Base-by-base conservation (phyloP, 1,140 invertebrate species). In the Ceratina japonica region DNA sequence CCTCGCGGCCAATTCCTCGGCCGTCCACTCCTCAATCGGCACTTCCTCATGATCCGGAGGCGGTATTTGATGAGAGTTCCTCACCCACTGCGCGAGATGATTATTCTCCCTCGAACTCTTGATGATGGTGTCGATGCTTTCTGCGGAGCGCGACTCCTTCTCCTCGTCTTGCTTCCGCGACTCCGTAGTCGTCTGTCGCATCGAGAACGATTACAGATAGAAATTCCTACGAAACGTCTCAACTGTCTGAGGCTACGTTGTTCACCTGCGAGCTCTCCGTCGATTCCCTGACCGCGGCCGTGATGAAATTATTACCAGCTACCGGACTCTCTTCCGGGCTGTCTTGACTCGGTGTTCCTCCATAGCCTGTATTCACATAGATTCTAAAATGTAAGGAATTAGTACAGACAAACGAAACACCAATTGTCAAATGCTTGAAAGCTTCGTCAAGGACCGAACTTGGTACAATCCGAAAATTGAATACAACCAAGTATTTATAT, bases 81-180 rank as follows among this genome's bases (percentile, higher is more conserved):
- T 86, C 80, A 96, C 96, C 96, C 96, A 96, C 84, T 95, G 94
- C 58, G 95, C 95, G 61, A 96, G 89, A 87, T 96, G 95, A 85
- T 92, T 92, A 70, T 89, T 86, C 71, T 91, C 89, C 52, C 87
- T 82, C 18, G 89, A 88, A 77, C 86, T 84, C 68, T 89, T 87
- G 10, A 88, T 75, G 49, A 89, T 88, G 3, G 84, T 82, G 2
- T 89, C 89, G 59, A 91, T 68, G 51, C 84, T 88, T 71, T 89
- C 89, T 22, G 83, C 86, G 22, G 79, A 95, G 82, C 52, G 94
- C 93, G 80, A 94, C 93, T 76, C 93, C 93, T 91, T 93, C 92
- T 90, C 94, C 93, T 89, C 93, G 90, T 82, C 93, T 89, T 79
- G 77, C 72, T 85, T 84, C 44, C 76, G 70, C 27, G 80, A 62